These are phyloP conservation scores for Planococcus citri DNA, from an alignment of 1,140 invertebrate species.

Conservation along the genomic window DNA sequence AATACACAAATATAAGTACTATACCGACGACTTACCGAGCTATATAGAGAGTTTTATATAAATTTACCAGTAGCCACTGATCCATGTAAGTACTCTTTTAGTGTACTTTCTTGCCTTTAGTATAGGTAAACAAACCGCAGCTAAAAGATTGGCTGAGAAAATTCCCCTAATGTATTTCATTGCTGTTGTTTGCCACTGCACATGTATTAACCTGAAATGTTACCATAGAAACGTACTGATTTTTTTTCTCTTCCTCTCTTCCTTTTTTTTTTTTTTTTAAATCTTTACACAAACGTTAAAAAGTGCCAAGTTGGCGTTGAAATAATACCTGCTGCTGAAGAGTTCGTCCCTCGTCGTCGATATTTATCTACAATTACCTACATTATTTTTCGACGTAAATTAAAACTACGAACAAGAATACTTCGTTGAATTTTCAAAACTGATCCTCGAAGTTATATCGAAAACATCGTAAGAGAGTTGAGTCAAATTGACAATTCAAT, in stretches of 20 bases:
- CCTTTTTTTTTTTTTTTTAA: background rate
- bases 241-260: too few relatives aligned
- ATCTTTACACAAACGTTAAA: background rate
- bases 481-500: too few relatives aligned
- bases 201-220: constrained; percentile 18
- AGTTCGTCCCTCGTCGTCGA: too few relatives aligned
- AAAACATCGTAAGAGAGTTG: too few relatives aligned
- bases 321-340: background rate
- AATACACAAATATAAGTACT: background rate
- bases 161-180: constrained; percentile 19
- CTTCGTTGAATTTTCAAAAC: too few relatives aligned
- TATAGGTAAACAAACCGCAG: constrained; percentile 13
- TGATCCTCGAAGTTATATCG: too few relatives aligned
- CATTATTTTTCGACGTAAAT: too few relatives aligned
- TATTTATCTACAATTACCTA: too few relatives aligned
- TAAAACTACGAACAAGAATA: too few relatives aligned
- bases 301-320: background rate
- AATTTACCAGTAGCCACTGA: background rate
- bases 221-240: constrained; percentile 14
- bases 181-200: background rate
- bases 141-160: constrained; percentile 19
- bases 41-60: background rate
- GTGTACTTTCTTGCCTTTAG: background rate
- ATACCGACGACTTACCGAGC: background rate
- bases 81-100: background rate